Evolutionary conservation across 2,888 invertebrate species (phyloP), one percentile per base, ranked within the genome.

Genomic region (Sclerodermus sp.): DNA sequence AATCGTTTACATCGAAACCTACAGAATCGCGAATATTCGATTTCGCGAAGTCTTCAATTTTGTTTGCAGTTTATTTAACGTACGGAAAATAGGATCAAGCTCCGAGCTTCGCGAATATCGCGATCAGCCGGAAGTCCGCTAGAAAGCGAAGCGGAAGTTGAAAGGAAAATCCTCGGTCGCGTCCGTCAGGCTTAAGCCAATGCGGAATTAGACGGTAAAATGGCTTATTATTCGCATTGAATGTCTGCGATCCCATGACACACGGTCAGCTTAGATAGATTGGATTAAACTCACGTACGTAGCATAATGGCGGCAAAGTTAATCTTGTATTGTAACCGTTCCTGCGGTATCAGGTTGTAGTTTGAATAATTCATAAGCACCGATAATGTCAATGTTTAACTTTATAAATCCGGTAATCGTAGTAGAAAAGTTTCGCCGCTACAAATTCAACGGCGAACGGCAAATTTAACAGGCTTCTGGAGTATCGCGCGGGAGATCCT

Each of bases 211-310:
- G 53, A 41, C 60, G 45, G 47, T 30, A 42, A 42, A 47, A 39
- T 18, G 45, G 52, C 52, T 62, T 63, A 55, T 60, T 63, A 60
- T 58, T 55, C 23, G 23, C 55, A 62, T 63, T 57, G 57, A 46
- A 42, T 47, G 53, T 53, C 48, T 55, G 50, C 45, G 62, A 58
- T 63, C 53, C 53, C 45, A 40, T 52, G 55, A 53, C 58, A 48
- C 49, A 39, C 46, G 45, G 23, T 8, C 4, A 23, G 49, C 53
- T 57, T 47, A 50, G 41, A 45, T 55, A 59, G 57, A 63, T 62
- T 62, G 60, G 58, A 62, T 63, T 63, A 63, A 43, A 23, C 40
- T 23, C 23, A 8, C 3, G 23, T 48, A 40, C 42, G 50, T 39
- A 42, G 45, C 58, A 47, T 55, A 51, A 62, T 49, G 23, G 23